These are phyloP conservation scores for Trematomus loennbergii DNA, from an alignment of 2,113 vertebrate species.

Conservation along the genomic window DNA sequence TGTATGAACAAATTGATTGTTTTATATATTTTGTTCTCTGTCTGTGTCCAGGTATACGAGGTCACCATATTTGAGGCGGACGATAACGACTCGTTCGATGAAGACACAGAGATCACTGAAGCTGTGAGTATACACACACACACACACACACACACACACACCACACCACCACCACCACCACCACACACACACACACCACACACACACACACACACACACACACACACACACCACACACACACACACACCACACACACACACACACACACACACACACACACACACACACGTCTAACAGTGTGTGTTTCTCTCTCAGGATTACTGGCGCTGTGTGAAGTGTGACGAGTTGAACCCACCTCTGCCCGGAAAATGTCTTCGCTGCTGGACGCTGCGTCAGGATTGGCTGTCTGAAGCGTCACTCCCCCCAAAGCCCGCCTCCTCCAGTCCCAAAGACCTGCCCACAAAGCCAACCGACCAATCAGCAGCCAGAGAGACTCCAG, in stretches of 20 bases:
- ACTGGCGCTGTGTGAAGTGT: conserved; percentile 93
- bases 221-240: too few relatives aligned
- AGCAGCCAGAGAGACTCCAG: conserved; percentile 52
- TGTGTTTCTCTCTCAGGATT: conserved; percentile 85
- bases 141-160: too few relatives aligned
- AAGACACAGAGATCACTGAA: conserved; percentile 96
- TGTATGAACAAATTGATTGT: too few relatives aligned
- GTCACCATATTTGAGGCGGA: conserved; percentile 92
- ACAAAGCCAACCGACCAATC: conserved; percentile 68
- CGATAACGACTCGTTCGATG: conserved; percentile 93
- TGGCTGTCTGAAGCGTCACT: conserved; percentile 89
- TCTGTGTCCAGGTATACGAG: conserved; percentile 88
- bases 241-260: too few relatives aligned
- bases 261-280: not conserved
- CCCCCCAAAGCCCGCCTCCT: not conserved
- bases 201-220: too few relatives aligned
- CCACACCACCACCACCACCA: too few relatives aligned
- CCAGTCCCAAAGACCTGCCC: conserved; percentile 69
- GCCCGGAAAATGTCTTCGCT: conserved; percentile 92
- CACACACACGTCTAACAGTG: conserved; percentile 4
- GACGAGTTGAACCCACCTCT: conserved; percentile 92
- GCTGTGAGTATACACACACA: conserved; percentile 86
- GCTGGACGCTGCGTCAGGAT: conserved; percentile 91
- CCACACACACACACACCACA: too few relatives aligned
- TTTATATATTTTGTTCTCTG: too few relatives aligned